These are phyloP conservation scores for Hippotragus niger DNA, from an alignment of 2,113 vertebrate species.

Conservation along the genomic window DNA sequence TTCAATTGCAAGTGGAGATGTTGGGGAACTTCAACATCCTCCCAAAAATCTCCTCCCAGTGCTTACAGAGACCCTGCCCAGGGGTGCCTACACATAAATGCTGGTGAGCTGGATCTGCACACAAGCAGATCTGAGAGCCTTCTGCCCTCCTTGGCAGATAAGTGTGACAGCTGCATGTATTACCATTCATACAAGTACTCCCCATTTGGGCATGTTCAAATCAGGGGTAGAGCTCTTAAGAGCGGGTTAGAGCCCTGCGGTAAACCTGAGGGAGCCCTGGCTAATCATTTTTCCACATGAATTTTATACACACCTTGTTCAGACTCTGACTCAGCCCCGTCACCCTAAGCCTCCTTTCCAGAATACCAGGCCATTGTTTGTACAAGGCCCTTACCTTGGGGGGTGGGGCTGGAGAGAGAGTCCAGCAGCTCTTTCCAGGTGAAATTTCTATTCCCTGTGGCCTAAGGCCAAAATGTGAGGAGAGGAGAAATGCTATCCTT, in stretches of 20 bases:
- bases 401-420: not conserved
- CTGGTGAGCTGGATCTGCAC: not conserved
- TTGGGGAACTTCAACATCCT: not conserved
- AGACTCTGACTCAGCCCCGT: not conserved
- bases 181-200: not conserved
- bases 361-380: not conserved
- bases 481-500: not conserved
- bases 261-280: not conserved
- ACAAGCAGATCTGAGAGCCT: not conserved
- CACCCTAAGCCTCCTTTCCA: not conserved
- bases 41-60: not conserved
- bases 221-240: not conserved
- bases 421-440: not conserved
- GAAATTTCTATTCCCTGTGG: not conserved
- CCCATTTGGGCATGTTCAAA: not conserved
- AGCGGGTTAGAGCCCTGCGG: not conserved
- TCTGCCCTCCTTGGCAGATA: not conserved
- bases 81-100: not conserved
- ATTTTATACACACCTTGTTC: not conserved
- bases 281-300: not conserved
- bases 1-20: not conserved
- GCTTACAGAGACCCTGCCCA: not conserved
- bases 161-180: not conserved
- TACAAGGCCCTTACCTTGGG: not conserved
- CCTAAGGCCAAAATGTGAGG: not conserved